phyloP scores from a whole-genome alignment of 2,797 vertebrate species.

The Poecilia wingei region DNA sequence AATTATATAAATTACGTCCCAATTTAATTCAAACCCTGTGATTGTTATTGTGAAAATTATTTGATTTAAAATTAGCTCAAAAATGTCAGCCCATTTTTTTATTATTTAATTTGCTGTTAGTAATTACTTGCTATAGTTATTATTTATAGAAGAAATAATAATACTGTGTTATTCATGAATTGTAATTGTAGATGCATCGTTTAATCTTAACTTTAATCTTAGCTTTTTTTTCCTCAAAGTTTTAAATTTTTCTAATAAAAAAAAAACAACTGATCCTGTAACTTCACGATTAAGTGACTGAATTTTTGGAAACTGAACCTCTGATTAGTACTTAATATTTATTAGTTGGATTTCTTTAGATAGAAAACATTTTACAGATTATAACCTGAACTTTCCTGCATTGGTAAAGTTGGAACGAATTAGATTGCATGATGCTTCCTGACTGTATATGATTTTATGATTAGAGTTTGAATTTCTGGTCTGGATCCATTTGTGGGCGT shows the following conservation, averaged over 20 bases:
- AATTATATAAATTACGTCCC: not conserved
- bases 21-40: not conserved
- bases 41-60: not conserved
- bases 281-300: not conserved
- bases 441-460: not conserved
- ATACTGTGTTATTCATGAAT: not conserved
- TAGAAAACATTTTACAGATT: not conserved
- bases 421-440: not conserved
- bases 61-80: not conserved
- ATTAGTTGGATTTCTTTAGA: not conserved
- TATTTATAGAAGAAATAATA: not conserved
- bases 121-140: not conserved
- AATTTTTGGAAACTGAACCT: not conserved
- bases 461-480: not conserved
- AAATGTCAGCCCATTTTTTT: not conserved
- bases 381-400: not conserved
- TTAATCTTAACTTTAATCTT: too few relatives aligned
- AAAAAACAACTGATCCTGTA: not conserved
- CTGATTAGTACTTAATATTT: not conserved
- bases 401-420: not conserved
- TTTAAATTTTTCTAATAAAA: not conserved
- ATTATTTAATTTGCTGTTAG: not conserved
- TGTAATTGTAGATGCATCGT: not conserved
- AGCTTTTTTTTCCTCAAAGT: not conserved
- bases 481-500: not conserved